A percentile compares a stretch with the other conserved stretches of the same genome.
Conservation (phyloP, 92 coral and sea anemone species). For the Epizoanthus illoricatus region DNA sequence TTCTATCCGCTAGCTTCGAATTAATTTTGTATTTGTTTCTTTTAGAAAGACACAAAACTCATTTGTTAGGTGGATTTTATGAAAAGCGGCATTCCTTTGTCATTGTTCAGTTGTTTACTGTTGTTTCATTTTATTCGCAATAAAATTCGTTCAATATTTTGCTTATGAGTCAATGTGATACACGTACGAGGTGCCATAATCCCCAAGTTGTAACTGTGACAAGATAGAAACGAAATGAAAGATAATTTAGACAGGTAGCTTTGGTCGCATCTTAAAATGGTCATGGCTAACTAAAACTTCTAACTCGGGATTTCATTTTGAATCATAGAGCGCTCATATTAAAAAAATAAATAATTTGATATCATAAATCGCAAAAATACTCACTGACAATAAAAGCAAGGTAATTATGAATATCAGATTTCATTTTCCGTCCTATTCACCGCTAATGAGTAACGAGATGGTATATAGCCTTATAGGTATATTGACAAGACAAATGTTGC, state of each 20-base stretch:
- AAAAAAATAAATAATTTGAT: no score
- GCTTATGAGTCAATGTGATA: neutral
- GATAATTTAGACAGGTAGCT: neutral
- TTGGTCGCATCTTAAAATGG: neutral
- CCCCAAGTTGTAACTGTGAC: constrained; percentile 27
- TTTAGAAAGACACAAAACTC: neutral
- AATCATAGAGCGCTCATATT: no score
- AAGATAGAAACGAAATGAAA: neutral
- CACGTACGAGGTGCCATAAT: neutral
- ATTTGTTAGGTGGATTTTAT: constrained; percentile 4
- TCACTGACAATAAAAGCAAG: no score
- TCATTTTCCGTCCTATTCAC: no score
- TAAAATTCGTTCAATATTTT: neutral
- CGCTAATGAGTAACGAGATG: no score
- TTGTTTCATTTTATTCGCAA: neutral
- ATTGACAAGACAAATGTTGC: no score
- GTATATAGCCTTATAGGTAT: no score
- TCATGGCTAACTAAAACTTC: no score
- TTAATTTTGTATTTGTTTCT: neutral
- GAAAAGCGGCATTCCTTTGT: neutral
- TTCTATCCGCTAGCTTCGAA: neutral
- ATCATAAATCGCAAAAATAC: no score
- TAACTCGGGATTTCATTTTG: no score
- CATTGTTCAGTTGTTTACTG: neutral
- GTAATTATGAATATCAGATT: no score